Evolutionary conservation across 2,888 invertebrate genomes (phyloP).

Genomic region (Norana najaformis): DNA sequence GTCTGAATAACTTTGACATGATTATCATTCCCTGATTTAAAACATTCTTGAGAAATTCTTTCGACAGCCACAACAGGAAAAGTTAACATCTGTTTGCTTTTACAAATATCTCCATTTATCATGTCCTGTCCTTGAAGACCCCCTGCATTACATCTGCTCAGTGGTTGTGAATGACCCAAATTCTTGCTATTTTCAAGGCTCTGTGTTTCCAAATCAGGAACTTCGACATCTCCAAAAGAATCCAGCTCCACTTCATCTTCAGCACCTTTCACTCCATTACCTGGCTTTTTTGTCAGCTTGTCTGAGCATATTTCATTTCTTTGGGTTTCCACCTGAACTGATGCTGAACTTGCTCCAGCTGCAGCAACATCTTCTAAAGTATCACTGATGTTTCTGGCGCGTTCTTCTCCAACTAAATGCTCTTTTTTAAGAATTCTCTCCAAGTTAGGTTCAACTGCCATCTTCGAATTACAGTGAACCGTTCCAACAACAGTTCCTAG

Average conservation of each 20-base stretch:
- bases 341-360: not conserved
- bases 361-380: not conserved
- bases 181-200: not conserved
- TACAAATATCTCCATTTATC: not conserved
- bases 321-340: not conserved
- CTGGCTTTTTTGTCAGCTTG: not conserved
- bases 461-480: not conserved
- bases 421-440: not conserved
- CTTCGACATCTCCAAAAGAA: not conserved
- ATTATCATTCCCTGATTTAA: not conserved
- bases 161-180: not conserved
- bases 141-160: not conserved
- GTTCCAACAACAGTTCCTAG: not conserved
- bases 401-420: not conserved
- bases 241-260: not conserved
- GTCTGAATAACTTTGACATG: not conserved
- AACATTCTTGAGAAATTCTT: constrained; percentile 13
- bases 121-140: not conserved
- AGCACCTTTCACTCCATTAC: not conserved
- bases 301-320: not conserved
- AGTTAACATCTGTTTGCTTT: not conserved
- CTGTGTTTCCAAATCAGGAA: not conserved
- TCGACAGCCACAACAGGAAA: not conserved
- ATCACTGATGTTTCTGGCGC: not conserved
- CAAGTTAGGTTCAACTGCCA: not conserved